Base-by-base conservation (phyloP, 64 coral and sea anemone species). In the Trachythela sp. region DNA sequence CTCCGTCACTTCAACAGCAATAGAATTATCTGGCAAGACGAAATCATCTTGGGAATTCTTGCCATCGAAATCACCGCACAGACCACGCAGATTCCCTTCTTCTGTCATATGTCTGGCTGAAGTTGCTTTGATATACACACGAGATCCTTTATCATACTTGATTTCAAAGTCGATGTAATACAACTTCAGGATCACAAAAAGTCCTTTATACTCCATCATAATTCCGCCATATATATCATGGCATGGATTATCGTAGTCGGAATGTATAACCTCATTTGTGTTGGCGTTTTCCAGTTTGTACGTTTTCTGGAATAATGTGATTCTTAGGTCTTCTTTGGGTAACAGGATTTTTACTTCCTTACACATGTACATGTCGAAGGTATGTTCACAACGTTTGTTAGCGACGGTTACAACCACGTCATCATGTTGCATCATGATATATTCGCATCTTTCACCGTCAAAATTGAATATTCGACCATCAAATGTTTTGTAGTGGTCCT, bases 11-110 rank as follows among this genome's bases (percentile, higher is more conserved):
- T 92, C 92, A n/a, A 70, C 51, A 2, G 93, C 93, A 22, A 80
- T 54, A 4, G 84, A 89, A 10, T 77, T 85, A 54, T 91, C 84
- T 6, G 84, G 90, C 56, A 91, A 40, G 36, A 54, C 34, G 26
- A 87, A 86, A 52, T 99, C 96, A 34, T 92, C 87, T n/a, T 36
- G 84, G 7, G 75, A 80, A 80, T 89, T 77, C 4, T 85, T 15
- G 54, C 96, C 96, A 52, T 99, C 91, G 29, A 99, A 99, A 56
- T 99, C 89, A 91, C 96, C 96, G 29, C 96, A 99, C 18, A 99
- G 89, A 93, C 96, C 96, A n/a, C 18, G 8, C 48, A 93, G 48
- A 13, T 42, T 88, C 34, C 58, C 68, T 1, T 58, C 26, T 8
- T 71, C 54, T 70, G 88, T 90, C 10, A 93, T 64, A 26, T 64